Conservation (phyloP, 1,140 invertebrate genomes). For the Trichonephila clavata region DNA sequence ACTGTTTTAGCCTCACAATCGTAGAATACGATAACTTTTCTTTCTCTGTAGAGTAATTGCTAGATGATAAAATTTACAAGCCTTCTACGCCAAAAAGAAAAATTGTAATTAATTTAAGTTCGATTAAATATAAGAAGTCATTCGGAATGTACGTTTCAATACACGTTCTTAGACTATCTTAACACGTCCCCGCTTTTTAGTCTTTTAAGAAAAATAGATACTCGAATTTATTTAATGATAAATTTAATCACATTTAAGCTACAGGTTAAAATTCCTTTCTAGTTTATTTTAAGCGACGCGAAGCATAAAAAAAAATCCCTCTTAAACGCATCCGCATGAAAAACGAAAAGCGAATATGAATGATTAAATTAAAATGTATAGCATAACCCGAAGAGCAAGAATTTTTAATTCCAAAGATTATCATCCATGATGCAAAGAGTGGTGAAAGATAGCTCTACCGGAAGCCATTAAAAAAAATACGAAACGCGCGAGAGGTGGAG, state of each 20-base stretch:
- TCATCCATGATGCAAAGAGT: conserved; percentile 2
- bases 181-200: background rate
- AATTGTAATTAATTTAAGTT: background rate
- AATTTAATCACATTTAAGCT: conserved; percentile 35
- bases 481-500: background rate
- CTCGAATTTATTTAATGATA: conserved; percentile 20
- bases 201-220: conserved; percentile 1
- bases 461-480: conserved; percentile 32
- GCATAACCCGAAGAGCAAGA: conserved; percentile 18
- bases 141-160: background rate
- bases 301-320: background rate
- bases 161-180: background rate
- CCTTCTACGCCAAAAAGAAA: background rate
- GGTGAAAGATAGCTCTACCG: conserved; percentile 28
- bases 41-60: too few relatives aligned
- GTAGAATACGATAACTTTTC: too few relatives aligned
- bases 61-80: too few relatives aligned
- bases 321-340: background rate
- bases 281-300: background rate
- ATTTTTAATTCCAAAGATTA: conserved; percentile 31
- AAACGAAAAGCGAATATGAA: conserved; percentile 24
- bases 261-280: conserved; percentile 31
- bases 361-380: conserved; percentile 18
- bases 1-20: too few relatives aligned
- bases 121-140: background rate